Evolutionary conservation across 2,797 vertebrate species (phyloP).

Genomic region (Varecia variegata): DNA sequence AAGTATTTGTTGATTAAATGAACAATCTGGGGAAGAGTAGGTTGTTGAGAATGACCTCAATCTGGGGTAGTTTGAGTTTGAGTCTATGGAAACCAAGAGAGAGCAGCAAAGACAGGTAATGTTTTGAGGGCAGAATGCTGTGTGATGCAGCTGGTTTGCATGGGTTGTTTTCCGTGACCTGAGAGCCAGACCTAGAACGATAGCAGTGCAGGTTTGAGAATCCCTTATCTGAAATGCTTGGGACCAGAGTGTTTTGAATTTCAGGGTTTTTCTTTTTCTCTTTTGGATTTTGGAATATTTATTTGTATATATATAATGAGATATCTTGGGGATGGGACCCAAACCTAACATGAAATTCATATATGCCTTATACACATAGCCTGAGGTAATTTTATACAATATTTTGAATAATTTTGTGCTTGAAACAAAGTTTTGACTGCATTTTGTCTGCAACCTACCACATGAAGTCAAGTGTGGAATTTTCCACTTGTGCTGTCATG

Average conservation of each 20-base stretch:
- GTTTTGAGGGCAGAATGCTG: not conserved
- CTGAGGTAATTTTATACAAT: not conserved
- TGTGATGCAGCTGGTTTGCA: not conserved
- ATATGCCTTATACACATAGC: not conserved
- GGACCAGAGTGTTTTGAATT: not conserved
- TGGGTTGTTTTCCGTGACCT: not conserved
- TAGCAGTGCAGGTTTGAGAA: fast-evolving
- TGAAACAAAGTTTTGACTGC: not conserved
- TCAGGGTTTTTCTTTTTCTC: not conserved
- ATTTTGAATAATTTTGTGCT: not conserved
- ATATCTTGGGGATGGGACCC: not conserved
- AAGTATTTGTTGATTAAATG: not conserved
- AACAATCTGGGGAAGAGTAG: not conserved
- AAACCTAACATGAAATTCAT: not conserved
- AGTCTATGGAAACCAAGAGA: not conserved
- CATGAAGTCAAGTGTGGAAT: not conserved
- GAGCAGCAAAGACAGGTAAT: not conserved
- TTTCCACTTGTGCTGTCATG: not conserved
- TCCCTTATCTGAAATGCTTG: not conserved
- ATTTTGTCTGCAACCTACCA: not conserved
- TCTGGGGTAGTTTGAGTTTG: not conserved
- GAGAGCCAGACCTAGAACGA: not conserved
- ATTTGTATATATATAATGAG: not conserved
- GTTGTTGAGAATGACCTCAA: not conserved
- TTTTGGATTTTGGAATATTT: not conserved